Evolutionary conservation across 2,113 vertebrate species (phyloP), one percentile per base, ranked within the genome.

Genomic region (Alligator sinensis): DNA sequence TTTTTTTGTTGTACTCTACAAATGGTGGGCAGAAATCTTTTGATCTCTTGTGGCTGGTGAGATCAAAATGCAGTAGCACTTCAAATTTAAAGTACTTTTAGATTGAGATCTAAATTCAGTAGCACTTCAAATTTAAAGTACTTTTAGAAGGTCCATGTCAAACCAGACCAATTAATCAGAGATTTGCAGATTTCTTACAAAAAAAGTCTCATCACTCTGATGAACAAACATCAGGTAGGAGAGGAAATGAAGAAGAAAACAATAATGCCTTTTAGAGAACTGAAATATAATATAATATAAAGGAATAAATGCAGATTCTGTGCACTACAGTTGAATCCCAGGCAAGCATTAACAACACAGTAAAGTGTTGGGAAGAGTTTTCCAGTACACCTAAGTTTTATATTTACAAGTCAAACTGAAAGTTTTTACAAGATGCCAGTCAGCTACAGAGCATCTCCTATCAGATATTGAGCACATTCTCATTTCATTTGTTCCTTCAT

Each of bases 401-500:
- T 80, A n/a, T 76, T 11, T 13, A 30, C 47, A 77, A 75, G 66
- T 55, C 55, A 34, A 94, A n/a, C 81, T 62, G 70, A 79, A 54
- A 86, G 9, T 27, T 68, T 64, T 24, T 13, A 22, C 55, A 4
- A 93, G 18, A 82, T 30, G 79, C 47, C 86, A 80, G 83, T 91
- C 76, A 91, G 30, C n/a, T 76, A 21, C 57, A 88, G 54, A 84
- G 61, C 47, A 82, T 86, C 38, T 90, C 91, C 92, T 92, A 75
- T 90, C 5, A 1, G 86, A 59, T 80, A 64, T 84, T 91, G 70
- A 75, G 84, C 34, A 80, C 76, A 93, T 59, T 17, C 54, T 64
- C 64, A 62, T 17, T 64, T 82, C 38, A 84, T 92, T 84, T 89
- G 38, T 54, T 87, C 88, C 47, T 84, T 90, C 93, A 68, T 91